phyloP scores from a whole-genome alignment of 2,113 vertebrate species.

The Charadrius vociferus region DNA sequence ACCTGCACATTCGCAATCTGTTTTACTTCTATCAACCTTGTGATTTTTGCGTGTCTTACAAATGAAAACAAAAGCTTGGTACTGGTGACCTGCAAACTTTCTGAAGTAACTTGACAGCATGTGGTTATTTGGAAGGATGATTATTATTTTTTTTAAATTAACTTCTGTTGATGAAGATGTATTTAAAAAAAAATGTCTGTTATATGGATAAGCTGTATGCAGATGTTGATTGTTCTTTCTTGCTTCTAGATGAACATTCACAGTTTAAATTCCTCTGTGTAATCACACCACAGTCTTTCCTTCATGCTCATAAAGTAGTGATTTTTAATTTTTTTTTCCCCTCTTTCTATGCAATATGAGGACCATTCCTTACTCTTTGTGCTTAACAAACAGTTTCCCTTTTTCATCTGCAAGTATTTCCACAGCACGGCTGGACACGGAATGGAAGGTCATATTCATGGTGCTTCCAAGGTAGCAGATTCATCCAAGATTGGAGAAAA shows the following conservation, averaged over 20 bases:
- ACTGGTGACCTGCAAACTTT: not conserved
- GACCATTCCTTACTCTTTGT: not conserved
- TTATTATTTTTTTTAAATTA: not conserved
- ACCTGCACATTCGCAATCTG: rapidly evolving
- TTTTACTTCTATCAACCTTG: not conserved
- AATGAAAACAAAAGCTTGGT: not conserved
- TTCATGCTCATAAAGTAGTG: not conserved
- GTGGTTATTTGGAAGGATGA: not conserved
- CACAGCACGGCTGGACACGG: not conserved
- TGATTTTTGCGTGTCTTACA: not conserved
- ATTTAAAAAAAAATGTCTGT: not conserved
- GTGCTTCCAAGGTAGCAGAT: not conserved
- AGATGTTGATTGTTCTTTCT: not conserved
- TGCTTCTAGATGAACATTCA: not conserved
- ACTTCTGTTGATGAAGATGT: not conserved
- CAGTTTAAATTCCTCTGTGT: not conserved
- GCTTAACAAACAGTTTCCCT: not conserved
- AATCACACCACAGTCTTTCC: not conserved
- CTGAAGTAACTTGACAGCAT: not conserved
- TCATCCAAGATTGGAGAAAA: not conserved
- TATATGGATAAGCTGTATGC: not conserved
- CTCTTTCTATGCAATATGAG: not conserved
- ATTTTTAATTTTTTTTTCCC: not conserved
- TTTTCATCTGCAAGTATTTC: not conserved
- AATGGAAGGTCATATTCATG: not conserved